Percentiles rank a stretch among this genome's conserved stretches.
These are phyloP conservation scores for Allolobophora icterica DNA, from an alignment of 2,888 invertebrate species.

Conservation along the genomic window DNA sequence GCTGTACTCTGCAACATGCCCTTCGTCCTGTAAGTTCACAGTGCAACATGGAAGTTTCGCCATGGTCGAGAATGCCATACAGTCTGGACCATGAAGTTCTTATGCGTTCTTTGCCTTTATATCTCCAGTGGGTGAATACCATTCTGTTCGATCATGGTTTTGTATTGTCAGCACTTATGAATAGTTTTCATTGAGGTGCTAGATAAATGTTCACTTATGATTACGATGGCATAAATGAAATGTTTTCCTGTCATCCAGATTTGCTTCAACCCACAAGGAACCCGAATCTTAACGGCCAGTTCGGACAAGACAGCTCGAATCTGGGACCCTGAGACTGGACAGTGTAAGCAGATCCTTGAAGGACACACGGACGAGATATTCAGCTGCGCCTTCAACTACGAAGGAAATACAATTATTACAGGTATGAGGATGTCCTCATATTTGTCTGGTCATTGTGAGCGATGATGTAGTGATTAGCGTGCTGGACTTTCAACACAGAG, in stretches of 20 bases:
- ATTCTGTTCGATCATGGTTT: not conserved
- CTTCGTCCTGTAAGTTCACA: no score
- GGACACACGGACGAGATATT: slow-evolving; percentile 83
- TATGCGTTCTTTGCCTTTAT: not conserved
- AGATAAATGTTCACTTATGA: no score
- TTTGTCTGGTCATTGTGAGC: not conserved
- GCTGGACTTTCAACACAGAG: no score
- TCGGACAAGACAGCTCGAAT: slow-evolving; percentile 78
- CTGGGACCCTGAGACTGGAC: slow-evolving; percentile 77
- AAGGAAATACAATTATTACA: slow-evolving; percentile 79
- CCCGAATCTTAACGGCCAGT: slow-evolving; percentile 77
- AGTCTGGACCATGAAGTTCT: no score
- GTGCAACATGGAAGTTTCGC: no score
- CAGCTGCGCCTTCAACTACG: slow-evolving; percentile 81
- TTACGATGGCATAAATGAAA: not conserved
- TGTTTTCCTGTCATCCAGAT: slow-evolving; percentile 68
- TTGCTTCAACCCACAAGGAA: slow-evolving; percentile 81
- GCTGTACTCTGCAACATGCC: no score
- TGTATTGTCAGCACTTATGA: no score
- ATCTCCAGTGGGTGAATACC: not conserved
- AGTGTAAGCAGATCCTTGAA: slow-evolving; percentile 76
- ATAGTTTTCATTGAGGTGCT: no score
- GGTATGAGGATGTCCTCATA: slow-evolving; percentile 51
- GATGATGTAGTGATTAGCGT: no score
- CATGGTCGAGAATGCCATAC: no score